phyloP scores from a whole-genome alignment of 2,113 vertebrate species.

The Nymphicus hollandicus region DNA sequence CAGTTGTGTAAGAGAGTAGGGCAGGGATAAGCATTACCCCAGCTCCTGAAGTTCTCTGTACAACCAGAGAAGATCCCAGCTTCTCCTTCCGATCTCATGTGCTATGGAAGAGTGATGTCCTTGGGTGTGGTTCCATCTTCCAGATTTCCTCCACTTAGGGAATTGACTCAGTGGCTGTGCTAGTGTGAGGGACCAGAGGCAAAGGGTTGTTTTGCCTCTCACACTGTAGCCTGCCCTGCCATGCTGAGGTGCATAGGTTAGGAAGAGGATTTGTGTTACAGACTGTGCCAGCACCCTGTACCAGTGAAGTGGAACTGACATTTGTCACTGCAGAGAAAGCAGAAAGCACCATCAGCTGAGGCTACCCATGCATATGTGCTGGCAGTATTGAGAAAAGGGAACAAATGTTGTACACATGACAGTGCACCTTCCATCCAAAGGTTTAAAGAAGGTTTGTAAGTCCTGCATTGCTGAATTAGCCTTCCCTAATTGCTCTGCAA shows the following conservation, averaged over 20 bases:
- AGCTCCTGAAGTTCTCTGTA: not conserved
- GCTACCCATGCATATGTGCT: not conserved
- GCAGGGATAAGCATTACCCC: not conserved
- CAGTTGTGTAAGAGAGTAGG: not conserved
- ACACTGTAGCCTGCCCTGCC: rapidly evolving
- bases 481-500: not conserved
- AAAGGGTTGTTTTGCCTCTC: not conserved
- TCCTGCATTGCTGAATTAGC: not conserved
- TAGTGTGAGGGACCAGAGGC: not conserved
- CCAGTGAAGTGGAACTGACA: not conserved
- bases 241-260: not conserved
- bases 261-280: not conserved
- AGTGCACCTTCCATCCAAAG: not conserved
- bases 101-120: not conserved
- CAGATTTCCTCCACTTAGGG: not conserved
- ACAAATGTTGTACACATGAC: rapidly evolving
- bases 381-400: not conserved
- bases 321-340: not conserved
- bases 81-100: not conserved
- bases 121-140: not conserved
- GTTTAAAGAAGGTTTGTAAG: not conserved
- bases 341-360: not conserved
- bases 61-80: not conserved
- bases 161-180: rapidly evolving
- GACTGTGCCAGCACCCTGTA: not conserved